A percentile compares a stretch with the other conserved stretches of the same genome.
Evolutionary conservation across 2,113 vertebrate genomes (phyloP).

Genomic region (Poeciliopsis occidentalis): DNA sequence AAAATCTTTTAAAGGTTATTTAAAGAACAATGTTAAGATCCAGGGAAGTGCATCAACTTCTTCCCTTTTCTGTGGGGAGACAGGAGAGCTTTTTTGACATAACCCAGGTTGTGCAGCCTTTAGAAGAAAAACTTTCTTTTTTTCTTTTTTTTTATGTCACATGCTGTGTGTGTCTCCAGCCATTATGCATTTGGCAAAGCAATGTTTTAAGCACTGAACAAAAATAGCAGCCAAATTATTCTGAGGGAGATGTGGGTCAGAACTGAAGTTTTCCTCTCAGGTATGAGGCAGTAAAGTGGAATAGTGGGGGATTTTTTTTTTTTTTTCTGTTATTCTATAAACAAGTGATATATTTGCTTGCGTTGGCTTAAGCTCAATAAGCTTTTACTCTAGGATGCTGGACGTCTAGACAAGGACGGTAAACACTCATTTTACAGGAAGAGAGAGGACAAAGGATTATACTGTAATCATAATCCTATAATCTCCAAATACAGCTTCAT

Average conservation of each 20-base stretch:
- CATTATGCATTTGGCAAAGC: constrained; percentile 42
- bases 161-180: constrained; percentile 45
- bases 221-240: constrained; percentile 78
- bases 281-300: constrained; percentile 39
- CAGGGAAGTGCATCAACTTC: constrained; percentile 15
- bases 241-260: constrained; percentile 77
- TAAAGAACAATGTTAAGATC: constrained; percentile 19
- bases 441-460: constrained; percentile 33
- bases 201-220: constrained; percentile 47
- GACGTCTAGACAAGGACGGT: constrained; percentile 11
- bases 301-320: background rate
- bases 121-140: constrained; percentile 51
- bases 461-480: constrained; percentile 45
- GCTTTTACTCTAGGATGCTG: background rate
- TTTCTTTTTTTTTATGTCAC: constrained; percentile 78
- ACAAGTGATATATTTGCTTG: constrained; percentile 31
- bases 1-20: constrained; percentile 15
- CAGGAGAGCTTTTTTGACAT: constrained; percentile 50
- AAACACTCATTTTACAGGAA: constrained; percentile 21
- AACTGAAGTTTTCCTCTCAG: constrained; percentile 68
- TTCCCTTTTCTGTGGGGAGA: constrained; percentile 27
- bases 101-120: constrained; percentile 62
- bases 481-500: constrained; percentile 37
- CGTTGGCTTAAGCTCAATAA: constrained; percentile 2
- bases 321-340: constrained; percentile 25